These are phyloP conservation scores for Pachypeltis micranthus DNA, from an alignment of 1,140 invertebrate species.

Conservation along the genomic window DNA sequence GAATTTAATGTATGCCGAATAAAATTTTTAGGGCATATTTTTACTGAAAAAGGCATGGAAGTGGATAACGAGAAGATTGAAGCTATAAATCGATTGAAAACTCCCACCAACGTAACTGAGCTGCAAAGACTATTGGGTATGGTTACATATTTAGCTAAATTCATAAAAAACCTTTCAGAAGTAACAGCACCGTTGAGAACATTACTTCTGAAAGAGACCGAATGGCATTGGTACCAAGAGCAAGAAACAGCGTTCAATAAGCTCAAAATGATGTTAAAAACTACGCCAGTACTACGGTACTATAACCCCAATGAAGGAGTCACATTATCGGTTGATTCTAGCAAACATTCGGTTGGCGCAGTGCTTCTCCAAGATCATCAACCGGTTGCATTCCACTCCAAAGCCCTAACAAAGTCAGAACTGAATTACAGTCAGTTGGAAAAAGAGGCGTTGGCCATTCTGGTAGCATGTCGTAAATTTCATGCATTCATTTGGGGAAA, in stretches of 20 bases:
- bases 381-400: conserved; percentile 14
- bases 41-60: background rate
- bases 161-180: conserved; percentile 27
- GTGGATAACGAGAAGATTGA: background rate
- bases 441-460: conserved; percentile 13
- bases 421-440: conserved; percentile 26
- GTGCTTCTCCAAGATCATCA: conserved; percentile 29
- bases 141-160: conserved; percentile 27
- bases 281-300: conserved; percentile 21
- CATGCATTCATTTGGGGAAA: conserved; percentile 25
- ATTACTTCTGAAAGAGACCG: conserved; percentile 23
- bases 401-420: conserved; percentile 29
- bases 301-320: conserved; percentile 24
- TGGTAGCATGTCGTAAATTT: conserved; percentile 30
- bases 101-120: conserved; percentile 22
- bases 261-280: conserved; percentile 21
- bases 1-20: conserved; percentile 8
- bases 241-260: background rate
- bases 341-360: conserved; percentile 29
- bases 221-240: no score
- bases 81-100: conserved; percentile 22
- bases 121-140: conserved; percentile 29
- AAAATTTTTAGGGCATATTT: conserved; percentile 15
- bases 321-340: no score
- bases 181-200: conserved; percentile 24